phyloP scores from a whole-genome alignment of 1,140 invertebrate species.

The Dreissena polymorpha region DNA sequence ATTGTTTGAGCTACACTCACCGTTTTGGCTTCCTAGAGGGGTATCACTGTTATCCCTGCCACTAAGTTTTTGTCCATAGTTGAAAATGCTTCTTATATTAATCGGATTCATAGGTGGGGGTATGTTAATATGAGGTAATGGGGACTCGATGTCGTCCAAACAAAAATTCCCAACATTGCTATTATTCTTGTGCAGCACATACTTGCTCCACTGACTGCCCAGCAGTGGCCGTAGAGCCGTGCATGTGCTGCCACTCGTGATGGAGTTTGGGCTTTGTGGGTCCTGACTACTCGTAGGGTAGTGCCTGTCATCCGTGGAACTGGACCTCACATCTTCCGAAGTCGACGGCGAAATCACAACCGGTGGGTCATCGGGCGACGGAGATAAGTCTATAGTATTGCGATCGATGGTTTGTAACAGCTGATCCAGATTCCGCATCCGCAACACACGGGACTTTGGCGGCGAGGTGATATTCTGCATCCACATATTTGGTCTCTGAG shows the following conservation, averaged over 20 bases:
- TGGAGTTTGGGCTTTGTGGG: conserved; percentile 70
- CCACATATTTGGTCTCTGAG: conserved; percentile 60
- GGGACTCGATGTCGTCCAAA: conserved; percentile 62
- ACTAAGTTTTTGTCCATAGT: conserved; percentile 62
- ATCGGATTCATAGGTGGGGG: conserved; percentile 75
- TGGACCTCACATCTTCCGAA: conserved; percentile 73
- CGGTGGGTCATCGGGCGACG: conserved; percentile 73
- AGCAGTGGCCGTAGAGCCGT: conserved; percentile 65
- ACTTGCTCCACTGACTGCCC: conserved; percentile 72
- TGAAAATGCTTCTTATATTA: conserved; percentile 70
- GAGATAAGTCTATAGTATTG: conserved; percentile 74
- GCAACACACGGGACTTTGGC: conserved; percentile 70
- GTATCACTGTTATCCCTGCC: conserved; percentile 69
- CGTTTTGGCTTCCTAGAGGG: conserved; percentile 67
- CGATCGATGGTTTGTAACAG: conserved; percentile 68
- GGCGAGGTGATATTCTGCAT: conserved; percentile 66
- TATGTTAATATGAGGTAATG: conserved; percentile 67
- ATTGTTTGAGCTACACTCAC: conserved; percentile 67
- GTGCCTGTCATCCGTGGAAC: conserved; percentile 70
- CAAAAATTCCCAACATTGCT: conserved; percentile 45
- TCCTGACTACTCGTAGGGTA: conserved; percentile 60
- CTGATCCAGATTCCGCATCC: conserved; percentile 72
- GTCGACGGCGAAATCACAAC: conserved; percentile 72
- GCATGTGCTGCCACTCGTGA: conserved; percentile 69
- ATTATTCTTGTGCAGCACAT: conserved; percentile 66